Percentiles rank a stretch among this genome's conserved stretches.
These are phyloP conservation scores for Labeo catla DNA, from an alignment of 2,113 vertebrate species.

Conservation along the genomic window DNA sequence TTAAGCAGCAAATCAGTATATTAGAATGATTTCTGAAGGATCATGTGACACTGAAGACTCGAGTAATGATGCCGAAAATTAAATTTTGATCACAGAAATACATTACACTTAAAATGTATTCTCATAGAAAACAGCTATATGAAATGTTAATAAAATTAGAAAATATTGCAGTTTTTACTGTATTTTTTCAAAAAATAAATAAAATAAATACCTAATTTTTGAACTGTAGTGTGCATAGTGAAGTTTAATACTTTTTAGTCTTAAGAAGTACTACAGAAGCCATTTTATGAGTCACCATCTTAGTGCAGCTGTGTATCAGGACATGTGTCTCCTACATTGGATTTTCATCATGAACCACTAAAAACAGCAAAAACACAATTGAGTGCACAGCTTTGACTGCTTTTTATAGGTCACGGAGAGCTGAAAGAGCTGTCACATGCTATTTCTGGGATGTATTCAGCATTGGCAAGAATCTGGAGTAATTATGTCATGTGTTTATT, in stretches of 20 bases:
- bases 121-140: neutral
- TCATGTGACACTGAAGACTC: too few species aligned
- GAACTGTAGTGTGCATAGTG: neutral
- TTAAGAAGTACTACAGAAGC: neutral
- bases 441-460: neutral
- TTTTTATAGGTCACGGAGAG: neutral
- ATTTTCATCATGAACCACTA: neutral
- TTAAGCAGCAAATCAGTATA: too few species aligned
- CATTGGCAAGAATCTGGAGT: neutral
- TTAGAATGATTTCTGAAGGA: too few species aligned
- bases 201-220: neutral
- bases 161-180: neutral
- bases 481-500: constrained; percentile 54
- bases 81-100: too few species aligned
- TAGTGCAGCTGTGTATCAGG: neutral
- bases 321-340: neutral
- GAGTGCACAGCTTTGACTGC: neutral
- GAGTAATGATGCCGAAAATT: too few species aligned
- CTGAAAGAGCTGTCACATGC: neutral
- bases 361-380: neutral
- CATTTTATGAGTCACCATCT: neutral
- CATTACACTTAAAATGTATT: neutral
- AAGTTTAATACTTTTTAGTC: neutral
- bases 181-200: neutral
- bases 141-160: neutral